Conservation (phyloP, 2,113 vertebrate genomes). For the Cyphomyrus discorhynchus region DNA sequence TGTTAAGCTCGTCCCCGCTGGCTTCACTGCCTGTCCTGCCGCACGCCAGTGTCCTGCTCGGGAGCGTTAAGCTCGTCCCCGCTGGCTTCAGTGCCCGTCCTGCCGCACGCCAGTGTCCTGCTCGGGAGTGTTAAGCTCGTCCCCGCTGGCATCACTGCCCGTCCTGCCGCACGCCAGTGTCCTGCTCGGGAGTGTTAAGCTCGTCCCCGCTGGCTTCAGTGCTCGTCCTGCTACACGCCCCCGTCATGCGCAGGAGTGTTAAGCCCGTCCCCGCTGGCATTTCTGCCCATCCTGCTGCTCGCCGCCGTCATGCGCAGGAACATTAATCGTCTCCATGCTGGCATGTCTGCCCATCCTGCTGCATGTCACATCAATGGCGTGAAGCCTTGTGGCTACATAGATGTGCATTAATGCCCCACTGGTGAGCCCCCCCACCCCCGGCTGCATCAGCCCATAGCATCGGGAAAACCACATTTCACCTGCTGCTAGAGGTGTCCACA, state of each 20-base stretch:
- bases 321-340: not conserved
- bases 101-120: too few species aligned
- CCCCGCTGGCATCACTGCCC: too few species aligned
- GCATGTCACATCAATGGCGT: not conserved
- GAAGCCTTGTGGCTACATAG: not conserved
- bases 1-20: not conserved
- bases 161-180: fast-evolving
- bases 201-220: not conserved
- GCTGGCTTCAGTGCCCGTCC: too few species aligned
- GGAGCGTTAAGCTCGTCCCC: too few species aligned
- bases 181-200: too few species aligned
- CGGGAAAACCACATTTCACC: not conserved
- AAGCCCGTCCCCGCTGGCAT: not conserved
- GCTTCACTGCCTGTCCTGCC: not conserved
- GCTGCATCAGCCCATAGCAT: not conserved
- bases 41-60: too few species aligned
- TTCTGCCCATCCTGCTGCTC: not conserved
- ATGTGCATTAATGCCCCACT: not conserved
- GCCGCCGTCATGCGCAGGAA: not conserved
- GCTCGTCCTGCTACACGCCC: not conserved
- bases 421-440: not conserved
- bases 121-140: too few species aligned
- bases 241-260: not conserved
- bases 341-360: not conserved
- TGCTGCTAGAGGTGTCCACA: not conserved